Base-by-base conservation (phyloP, 2,113 vertebrate species). In the Myotis yumanensis region DNA sequence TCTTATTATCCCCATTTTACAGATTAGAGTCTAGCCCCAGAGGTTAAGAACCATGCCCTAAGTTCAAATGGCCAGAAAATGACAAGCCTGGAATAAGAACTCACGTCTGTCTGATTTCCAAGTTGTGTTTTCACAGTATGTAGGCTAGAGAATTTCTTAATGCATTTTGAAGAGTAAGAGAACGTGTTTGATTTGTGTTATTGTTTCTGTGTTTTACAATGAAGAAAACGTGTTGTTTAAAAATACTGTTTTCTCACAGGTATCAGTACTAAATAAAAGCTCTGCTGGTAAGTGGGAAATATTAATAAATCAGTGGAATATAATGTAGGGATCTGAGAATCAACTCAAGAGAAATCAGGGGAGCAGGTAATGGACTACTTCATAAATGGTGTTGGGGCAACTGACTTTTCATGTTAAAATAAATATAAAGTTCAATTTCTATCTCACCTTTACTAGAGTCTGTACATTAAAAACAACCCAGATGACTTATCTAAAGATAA, bases 1-100 rank as follows among this genome's bases (percentile, higher is more conserved):
- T 81, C 88, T 94, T 95, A 90, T 96, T 97, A 97, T 94, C 92
- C 95, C 96, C 97, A 97, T 97, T 97, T 97, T 96, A 96, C 94
- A 97, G 96, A 97, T 97, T 96, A 96, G 68, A 92, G 62, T 90
- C 77, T 86, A 95, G 77, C 76, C 37, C 90, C 90, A 64, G 82
- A 96, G 90, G 90, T 95, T 95, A 95, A 93, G 90, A 96, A 92
- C 92, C 62, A 66, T 86, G 54, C 77, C 62, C 90, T 77, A 95
- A 93, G 85, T 95, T 95, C 95, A 97, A 96, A 95, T 32, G 77
- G 48, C 54, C 68, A 88, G 96, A 71, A 94, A 95, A 96, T 89
- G 82, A 83, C 82, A 95, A 94, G 54, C 46, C 72, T 75, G 54
- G 93, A 86, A 95, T 90, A 91, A 95, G 43, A 91, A 94, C 46